phyloP scores from a whole-genome alignment of 2,888 invertebrate species.

The Sipha maydis region DNA sequence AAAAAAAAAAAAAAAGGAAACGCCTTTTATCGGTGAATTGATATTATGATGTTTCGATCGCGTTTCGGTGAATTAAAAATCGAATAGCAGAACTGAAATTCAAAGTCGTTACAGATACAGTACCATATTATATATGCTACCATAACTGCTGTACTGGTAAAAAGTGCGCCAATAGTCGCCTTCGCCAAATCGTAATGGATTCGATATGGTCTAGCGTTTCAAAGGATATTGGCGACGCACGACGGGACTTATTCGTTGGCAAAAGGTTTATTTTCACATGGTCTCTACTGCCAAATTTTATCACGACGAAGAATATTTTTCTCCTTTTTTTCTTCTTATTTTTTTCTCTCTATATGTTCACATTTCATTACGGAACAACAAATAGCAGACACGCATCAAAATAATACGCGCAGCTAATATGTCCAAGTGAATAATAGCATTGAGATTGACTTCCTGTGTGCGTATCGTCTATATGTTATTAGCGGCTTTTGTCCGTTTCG shows the following conservation, averaged over 20 bases:
- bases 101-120: not conserved
- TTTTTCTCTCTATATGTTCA: not conserved
- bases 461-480: not conserved
- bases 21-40: not conserved
- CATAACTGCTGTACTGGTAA: not conserved
- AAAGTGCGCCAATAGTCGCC: not conserved
- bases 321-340: not conserved
- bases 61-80: not conserved
- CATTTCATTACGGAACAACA: not conserved
- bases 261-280: conserved; percentile 25
- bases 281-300: conserved; percentile 28
- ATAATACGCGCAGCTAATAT: not conserved
- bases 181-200: conserved; percentile 28
- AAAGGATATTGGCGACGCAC: conserved; percentile 26
- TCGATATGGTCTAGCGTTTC: not conserved
- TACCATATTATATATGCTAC: too few relatives aligned
- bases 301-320: not conserved
- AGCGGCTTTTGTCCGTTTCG: not conserved
- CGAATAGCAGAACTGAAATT: not conserved
- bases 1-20: not conserved
- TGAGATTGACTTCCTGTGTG: not conserved
- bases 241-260: conserved; percentile 19
- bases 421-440: not conserved
- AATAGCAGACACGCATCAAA: not conserved
- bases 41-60: not conserved